Base-by-base conservation (phyloP, 2,113 vertebrate species). In the Salvelinus namaycush region DNA sequence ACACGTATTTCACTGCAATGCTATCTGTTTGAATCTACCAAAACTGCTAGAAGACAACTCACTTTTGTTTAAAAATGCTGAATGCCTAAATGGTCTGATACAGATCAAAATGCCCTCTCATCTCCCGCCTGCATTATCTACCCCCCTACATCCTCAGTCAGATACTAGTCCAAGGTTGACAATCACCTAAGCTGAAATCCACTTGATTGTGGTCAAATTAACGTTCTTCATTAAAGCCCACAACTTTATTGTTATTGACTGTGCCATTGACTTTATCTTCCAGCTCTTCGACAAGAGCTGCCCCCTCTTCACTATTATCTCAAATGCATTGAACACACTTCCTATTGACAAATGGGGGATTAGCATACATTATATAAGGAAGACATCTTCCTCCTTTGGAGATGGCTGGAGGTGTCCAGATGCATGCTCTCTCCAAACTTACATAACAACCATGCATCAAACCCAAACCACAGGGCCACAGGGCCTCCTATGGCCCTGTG, bases 161-260 rank as follows among this genome's bases (percentile, higher is more conserved):
- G 77, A 81, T 90, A 90, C 88, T 92, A 92, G 88, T 93, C 89
- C 90, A 92, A 93, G 93, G 90, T 93, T 93, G 91, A 93, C 93
- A 92, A 93, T 89, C 79, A 86, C 85, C 90, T 93, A 93, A 94
- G 92, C 90, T 92, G 84, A 92, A 93, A 93, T 94, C 92, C 92
- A 92, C 81, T 93, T 94, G 90, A 93, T 93, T 91, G 92, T 92
- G 83, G 91, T 92, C 88, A 92, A 92, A 94, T 94, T 89, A 94
- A 92, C 92, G 92, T 92, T 92, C 89, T 84, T 91, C 92, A 92
- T 93, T 92, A 88, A 90, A 92, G 89, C 90, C 88, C 72, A 87
- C 87, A 90, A 92, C 90, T 92, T 92, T 93, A 93, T 94, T 92
- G 90, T 94, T 94, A 94, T 93, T 94, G 93, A 94, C 91, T 86